A percentile compares a stretch with the other conserved stretches of the same genome.
Evolutionary conservation across 2,888 invertebrate genomes (phyloP).

Genomic region (Metopia argyrocephala): DNA sequence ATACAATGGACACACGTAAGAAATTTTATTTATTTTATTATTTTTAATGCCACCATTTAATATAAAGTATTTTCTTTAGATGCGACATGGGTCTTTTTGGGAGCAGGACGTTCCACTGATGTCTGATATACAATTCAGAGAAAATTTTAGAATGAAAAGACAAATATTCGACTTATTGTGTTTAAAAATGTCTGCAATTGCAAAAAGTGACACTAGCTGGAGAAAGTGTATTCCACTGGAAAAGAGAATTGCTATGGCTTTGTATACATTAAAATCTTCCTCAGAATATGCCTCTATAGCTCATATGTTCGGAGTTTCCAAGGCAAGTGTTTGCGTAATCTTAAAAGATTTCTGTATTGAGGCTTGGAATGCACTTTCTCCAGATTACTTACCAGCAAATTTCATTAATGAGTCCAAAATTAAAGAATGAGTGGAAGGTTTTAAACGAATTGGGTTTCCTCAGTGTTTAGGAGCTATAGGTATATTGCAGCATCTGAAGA

Average conservation of each 20-base stretch:
- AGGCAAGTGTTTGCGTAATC: slow-evolving; percentile 3
- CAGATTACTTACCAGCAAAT: neutral
- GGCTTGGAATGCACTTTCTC: neutral
- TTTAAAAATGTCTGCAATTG: no score
- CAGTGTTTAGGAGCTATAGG: neutral
- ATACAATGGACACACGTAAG: no score
- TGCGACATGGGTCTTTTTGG: no score
- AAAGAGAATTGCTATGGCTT: slow-evolving; percentile 19
- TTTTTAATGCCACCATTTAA: no score
- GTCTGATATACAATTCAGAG: no score
- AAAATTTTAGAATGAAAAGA: no score
- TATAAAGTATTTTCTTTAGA: no score
- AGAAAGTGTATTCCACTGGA: neutral
- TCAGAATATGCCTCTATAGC: slow-evolving; percentile 22
- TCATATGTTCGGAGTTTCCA: slow-evolving; percentile 13
- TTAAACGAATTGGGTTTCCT: slow-evolving; percentile 9
- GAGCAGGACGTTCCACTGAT: no score
- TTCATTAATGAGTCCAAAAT: neutral
- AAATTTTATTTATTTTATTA: no score
- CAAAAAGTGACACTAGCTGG: no score
- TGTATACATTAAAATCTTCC: slow-evolving; percentile 23
- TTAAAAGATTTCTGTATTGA: slow-evolving; percentile 15
- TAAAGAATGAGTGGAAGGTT: slow-evolving; percentile 23
- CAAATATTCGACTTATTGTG: no score
- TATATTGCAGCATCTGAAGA: neutral